These are phyloP conservation scores for Odontomachus brunneus DNA, from an alignment of 1,140 invertebrate species.

Conservation along the genomic window DNA sequence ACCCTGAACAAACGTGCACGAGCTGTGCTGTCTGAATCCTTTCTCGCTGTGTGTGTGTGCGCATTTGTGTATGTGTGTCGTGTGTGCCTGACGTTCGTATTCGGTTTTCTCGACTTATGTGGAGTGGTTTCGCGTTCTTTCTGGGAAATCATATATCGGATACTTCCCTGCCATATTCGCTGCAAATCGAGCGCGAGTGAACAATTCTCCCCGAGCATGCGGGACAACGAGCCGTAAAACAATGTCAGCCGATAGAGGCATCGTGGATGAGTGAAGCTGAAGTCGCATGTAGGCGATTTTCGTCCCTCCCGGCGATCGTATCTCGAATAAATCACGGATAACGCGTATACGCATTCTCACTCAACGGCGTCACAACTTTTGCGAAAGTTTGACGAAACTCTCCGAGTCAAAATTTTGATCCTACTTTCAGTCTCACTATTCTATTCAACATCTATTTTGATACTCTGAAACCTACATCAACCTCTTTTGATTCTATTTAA, in stretches of 20 bases:
- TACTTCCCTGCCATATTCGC: constrained; percentile 49
- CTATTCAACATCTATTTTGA: no score
- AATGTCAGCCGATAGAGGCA: constrained; percentile 43
- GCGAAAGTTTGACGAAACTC: no score
- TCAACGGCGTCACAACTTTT: no score
- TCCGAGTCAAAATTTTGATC: no score
- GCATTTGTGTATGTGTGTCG: background rate
- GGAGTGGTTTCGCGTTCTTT: constrained; percentile 22
- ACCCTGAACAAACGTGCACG: constrained; percentile 23
- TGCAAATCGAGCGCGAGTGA: constrained; percentile 60
- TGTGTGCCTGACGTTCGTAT: constrained; percentile 18
- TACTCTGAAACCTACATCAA: no score
- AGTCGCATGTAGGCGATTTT: constrained; percentile 32
- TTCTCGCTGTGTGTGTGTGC: constrained; percentile 1
- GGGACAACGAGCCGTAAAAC: constrained; percentile 57
- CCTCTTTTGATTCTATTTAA: no score
- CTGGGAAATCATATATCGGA: constrained; percentile 59
- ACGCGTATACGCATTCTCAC: background rate
- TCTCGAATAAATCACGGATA: background rate
- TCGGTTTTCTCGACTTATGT: constrained; percentile 29
- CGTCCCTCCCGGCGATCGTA: background rate
- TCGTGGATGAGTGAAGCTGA: constrained; percentile 2
- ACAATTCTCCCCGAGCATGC: constrained; percentile 48
- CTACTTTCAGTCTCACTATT: no score
- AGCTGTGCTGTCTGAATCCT: constrained; percentile 23